phyloP scores from a whole-genome alignment of 2,888 invertebrate genomes.

The Pterostichus madidus region DNA sequence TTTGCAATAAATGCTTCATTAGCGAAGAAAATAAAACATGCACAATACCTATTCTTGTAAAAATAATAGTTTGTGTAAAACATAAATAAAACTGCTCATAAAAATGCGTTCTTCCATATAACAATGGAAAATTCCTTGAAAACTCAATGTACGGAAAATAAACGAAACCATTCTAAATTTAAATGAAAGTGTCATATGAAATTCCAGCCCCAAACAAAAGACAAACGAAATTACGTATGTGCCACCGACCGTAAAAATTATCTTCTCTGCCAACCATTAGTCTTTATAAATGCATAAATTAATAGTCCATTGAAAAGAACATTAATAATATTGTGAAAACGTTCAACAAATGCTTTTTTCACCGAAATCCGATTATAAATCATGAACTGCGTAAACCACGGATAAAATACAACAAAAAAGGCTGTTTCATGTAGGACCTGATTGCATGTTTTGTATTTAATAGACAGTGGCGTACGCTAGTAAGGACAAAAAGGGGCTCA shows the following conservation, averaged over 20 bases:
- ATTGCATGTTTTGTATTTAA: no score
- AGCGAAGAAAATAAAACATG: no score
- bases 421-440: no score
- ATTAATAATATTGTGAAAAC: neutral
- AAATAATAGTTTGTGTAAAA: neutral
- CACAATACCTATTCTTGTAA: no score
- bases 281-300: conserved; percentile 4
- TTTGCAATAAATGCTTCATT: no score
- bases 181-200: conserved; percentile 29
- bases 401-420: conserved; percentile 4
- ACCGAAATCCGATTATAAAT: neutral
- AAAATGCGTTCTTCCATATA: neutral
- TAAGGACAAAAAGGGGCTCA: no score
- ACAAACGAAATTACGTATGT: conserved; percentile 28
- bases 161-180: conserved; percentile 26
- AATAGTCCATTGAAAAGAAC: neutral
- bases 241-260: conserved; percentile 13
- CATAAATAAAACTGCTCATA: neutral
- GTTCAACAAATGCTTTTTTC: neutral
- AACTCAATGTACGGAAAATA: neutral
- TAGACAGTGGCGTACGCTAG: no score
- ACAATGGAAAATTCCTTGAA: conserved; percentile 10
- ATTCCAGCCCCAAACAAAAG: conserved; percentile 21
- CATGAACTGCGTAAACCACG: neutral
- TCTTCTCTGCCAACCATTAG: neutral